phyloP scores from a whole-genome alignment of 2,888 invertebrate species.

The Tanypteryx hageni region DNA sequence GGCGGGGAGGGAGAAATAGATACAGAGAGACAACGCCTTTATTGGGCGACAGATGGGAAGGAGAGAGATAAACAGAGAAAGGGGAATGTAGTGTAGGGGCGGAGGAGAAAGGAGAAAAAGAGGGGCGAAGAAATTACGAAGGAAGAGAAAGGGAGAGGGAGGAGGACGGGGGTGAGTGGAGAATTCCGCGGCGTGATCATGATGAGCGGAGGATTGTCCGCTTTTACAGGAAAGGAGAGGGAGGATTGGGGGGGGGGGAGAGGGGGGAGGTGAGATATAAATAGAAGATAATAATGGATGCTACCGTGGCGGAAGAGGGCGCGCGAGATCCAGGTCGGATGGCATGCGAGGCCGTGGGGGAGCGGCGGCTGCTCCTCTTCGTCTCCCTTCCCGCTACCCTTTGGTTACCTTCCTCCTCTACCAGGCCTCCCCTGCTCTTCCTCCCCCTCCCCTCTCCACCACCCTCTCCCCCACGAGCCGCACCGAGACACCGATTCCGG shows the following conservation, averaged over 20 bases:
- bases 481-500: conserved; percentile 43
- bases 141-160: background rate
- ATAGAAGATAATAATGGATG: conserved; percentile 56
- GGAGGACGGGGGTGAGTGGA: background rate
- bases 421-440: background rate
- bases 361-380: background rate
- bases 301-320: conserved; percentile 29
- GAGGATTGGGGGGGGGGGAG: background rate
- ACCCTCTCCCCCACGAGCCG: background rate
- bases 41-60: too few species aligned
- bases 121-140: background rate
- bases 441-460: background rate
- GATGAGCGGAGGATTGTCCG: conserved; percentile 26
- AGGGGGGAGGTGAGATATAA: conserved; percentile 18
- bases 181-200: conserved; percentile 12
- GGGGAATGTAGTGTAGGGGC: background rate
- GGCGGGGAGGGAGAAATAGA: background rate
- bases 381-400: background rate
- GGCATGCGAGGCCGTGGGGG: background rate
- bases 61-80: background rate
- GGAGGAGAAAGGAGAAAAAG: conserved; percentile 20
- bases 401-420: background rate
- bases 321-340: conserved; percentile 54
- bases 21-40: background rate
- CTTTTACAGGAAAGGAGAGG: background rate